Percentiles rank a stretch among this genome's conserved stretches.
Evolutionary conservation across 2,113 vertebrate genomes (phyloP).

Genomic region (cattle (Bos taurus)): DNA sequence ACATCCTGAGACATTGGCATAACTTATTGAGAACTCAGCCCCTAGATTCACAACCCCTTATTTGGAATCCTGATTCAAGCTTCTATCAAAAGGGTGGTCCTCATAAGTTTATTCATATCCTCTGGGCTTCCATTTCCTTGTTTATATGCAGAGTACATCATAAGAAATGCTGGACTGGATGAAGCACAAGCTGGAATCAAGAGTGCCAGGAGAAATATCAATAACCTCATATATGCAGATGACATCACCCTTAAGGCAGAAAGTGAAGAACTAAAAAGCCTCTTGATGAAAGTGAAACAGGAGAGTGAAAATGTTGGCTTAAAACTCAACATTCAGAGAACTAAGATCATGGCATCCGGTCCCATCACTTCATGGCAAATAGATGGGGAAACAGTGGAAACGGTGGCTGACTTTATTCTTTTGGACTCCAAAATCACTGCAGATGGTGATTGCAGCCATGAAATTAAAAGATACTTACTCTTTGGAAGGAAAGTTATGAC

Average conservation of each 20-base stretch:
- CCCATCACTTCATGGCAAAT: not conserved
- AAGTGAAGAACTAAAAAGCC: not conserved
- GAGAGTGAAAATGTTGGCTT: not conserved
- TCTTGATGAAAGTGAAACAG: not conserved
- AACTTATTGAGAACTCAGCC: not conserved
- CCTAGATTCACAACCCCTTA: not conserved
- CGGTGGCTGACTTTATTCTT: not conserved
- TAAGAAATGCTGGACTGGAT: not conserved
- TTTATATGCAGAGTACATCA: not conserved
- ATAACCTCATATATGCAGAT: not conserved
- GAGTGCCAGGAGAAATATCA: not conserved
- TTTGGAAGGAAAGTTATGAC: not conserved
- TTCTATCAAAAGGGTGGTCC: not conserved
- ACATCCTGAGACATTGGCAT: not conserved
- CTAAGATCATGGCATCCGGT: not conserved
- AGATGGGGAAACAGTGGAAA: not conserved
- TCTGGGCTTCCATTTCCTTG: not conserved
- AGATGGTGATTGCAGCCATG: not conserved
- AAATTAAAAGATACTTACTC: not conserved
- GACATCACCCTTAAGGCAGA: not conserved
- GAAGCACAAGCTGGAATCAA: not conserved
- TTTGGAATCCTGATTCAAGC: not conserved
- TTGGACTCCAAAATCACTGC: not conserved
- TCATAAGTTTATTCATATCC: not conserved
- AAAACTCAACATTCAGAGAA: not conserved